A percentile compares a stretch with the other conserved stretches of the same genome.
Conservation (phyloP, 2,888 invertebrate species). For the Rhagophthalmus giganteus region DNA sequence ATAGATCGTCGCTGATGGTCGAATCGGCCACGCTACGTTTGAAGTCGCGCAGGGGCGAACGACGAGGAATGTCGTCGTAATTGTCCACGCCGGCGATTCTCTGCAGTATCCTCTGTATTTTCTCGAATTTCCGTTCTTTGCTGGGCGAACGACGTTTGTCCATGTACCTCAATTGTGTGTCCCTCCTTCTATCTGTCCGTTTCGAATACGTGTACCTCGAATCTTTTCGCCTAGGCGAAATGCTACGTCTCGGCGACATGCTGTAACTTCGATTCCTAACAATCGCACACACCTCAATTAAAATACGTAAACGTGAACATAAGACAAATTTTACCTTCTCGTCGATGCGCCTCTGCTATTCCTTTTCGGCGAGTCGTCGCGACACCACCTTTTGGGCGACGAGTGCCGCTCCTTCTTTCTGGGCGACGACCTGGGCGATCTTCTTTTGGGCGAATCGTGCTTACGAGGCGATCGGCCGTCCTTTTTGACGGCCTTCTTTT, state of each 20-base stretch:
- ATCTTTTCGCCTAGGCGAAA: constrained; percentile 8
- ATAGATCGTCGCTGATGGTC: constrained; percentile 59
- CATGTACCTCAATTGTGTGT: not conserved
- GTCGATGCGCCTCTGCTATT: constrained; percentile 2
- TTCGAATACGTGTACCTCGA: not conserved
- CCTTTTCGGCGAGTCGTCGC: constrained; percentile 33
- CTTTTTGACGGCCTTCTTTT: constrained; percentile 3
- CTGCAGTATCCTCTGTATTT: constrained; percentile 31
- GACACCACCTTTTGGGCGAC: constrained; percentile 15
- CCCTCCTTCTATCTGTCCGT: too few relatives aligned
- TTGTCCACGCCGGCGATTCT: constrained; percentile 32
- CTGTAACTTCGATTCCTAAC: constrained; percentile 4
- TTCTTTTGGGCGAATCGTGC: constrained; percentile 12
- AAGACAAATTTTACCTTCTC: too few relatives aligned
- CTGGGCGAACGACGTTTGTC: constrained; percentile 13
- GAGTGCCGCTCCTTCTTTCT: constrained; percentile 10
- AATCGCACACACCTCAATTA: not conserved
- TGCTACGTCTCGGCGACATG: constrained; percentile 15
- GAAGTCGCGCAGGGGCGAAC: constrained; percentile 52
- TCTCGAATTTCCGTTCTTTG: constrained; percentile 14
- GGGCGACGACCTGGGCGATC: constrained; percentile 3
- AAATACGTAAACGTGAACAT: too few relatives aligned
- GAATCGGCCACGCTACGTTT: constrained; percentile 59
- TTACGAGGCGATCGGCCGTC: constrained; percentile 15
- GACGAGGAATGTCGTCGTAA: constrained; percentile 38